Base-by-base conservation (phyloP, 1,140 invertebrate genomes). In the Plectrocnemia conspersa region DNA sequence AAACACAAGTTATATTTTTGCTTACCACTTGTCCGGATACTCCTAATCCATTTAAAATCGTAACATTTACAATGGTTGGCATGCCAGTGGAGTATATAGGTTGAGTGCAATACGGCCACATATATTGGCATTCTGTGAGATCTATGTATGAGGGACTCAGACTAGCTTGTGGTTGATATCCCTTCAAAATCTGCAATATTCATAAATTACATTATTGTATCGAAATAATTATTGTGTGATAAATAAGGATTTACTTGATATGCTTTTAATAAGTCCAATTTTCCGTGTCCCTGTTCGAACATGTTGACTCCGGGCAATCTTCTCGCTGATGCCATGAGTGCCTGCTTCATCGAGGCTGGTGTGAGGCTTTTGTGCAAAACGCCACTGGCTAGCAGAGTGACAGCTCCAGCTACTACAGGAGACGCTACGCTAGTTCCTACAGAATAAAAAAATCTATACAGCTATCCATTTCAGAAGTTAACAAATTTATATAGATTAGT, bases 21-120 rank as follows among this genome's bases (percentile, higher is more conserved):
- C 66, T 67, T 54, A 80, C 73, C 57, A 94, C 80, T 45, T 79
- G 79, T 6, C 92, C 92, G 11, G 89, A 85, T 0, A 96, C 92
- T 7, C 89, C 90, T 65, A 97, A 82, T 2, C 88, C 89, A 73
- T 92, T 93, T 19, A 91, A 77, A 61, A 93, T 86, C 1, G 89
- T 93, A 1, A 97, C 88, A 75, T 98, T 98, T 1, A 93, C 83
- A 61, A 97, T 89, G 7, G 86, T 84, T 0, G 93, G 89, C 71
- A 93, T 85, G 35, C 82, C 86, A 47, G 85, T 85, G 69, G 88
- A 82, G 74, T 95, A 98, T 2, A 98, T 65, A 7, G 93, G 91
- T 71, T 98, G 95, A 11, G 91, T 93, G 66, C 93, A 98, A 66
- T 97, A 97, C 0, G 95, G 93, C 93, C 93, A 97, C 92, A 96